Base-by-base conservation (phyloP, 2,113 vertebrate genomes). In the Arvicanthis niloticus region DNA sequence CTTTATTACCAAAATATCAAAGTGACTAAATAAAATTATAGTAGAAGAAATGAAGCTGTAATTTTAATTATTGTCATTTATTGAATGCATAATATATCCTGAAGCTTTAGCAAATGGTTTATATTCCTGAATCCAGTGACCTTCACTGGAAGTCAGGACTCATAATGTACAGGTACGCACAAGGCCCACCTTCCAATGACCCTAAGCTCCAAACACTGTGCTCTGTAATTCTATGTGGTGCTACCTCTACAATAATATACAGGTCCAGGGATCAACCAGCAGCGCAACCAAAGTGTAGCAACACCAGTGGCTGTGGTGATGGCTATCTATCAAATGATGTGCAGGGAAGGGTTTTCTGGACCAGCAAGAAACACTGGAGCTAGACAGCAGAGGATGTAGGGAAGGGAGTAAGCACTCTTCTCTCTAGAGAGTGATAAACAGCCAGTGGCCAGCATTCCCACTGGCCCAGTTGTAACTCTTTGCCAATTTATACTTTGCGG, bases 1-100 rank as follows among this genome's bases (percentile, higher is more conserved):
- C 16, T 22, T 29, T 53, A 93, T 34, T 67, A 90, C 31, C n/a
- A 97, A 97, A 85, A 95, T 62, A 75, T 7, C 4, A 91, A 90
- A 87, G 77, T 5, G 48, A 89, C 6, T 88, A 73, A n/a, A 82
- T 88, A 62, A 92, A 78, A 29, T 75, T 13, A 40, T 75, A 17
- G 1, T 56, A 1, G 40, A 21, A 7, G 29, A 60, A 89, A 82
- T 34, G 7, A 56, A 73, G 7, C 51, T 82, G 2, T 42, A 51
- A 65, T 60, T 77, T 70, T 34, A 76, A 89, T 45, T 86, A 78
- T 1, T 76, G 45, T n/a, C 45, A 85, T 91, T 94, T 96, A 67
- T 37, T 89, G 60, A 91, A 7, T 75, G 90, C 84, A 62, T 86
- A 68, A 40, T 92, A 42, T 60, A 93, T 81, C 91, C 65, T 93